A percentile compares a stretch with the other conserved stretches of the same genome.
Conservation (phyloP, 2,113 vertebrate genomes). For the Artemisiospiza belli region DNA sequence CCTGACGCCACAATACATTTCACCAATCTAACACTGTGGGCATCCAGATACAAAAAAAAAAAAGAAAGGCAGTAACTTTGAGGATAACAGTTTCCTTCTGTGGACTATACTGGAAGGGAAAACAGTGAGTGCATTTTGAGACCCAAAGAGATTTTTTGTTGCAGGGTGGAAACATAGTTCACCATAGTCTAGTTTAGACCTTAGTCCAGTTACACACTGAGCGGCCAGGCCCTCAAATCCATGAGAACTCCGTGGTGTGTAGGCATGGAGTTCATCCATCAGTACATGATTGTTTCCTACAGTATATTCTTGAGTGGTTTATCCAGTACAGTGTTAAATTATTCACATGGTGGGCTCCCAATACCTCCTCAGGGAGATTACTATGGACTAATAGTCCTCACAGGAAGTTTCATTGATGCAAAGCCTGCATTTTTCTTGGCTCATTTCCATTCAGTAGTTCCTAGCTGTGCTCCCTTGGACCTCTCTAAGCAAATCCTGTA, state of each 20-base stretch:
- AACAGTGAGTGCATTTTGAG: not conserved
- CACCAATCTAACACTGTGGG: not conserved
- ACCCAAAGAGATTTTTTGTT: not conserved
- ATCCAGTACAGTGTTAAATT: conserved; percentile 22
- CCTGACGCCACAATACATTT: not conserved
- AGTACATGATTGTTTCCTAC: not conserved
- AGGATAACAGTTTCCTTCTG: not conserved
- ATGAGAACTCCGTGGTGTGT: not conserved
- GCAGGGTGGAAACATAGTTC: not conserved
- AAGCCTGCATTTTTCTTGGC: not conserved
- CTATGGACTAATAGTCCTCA: not conserved
- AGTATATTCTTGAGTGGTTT: not conserved
- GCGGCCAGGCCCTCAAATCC: not conserved
- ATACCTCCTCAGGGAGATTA: not conserved
- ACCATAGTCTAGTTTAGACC: not conserved
- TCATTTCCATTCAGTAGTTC: not conserved
- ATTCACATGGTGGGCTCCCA: conserved; percentile 3
- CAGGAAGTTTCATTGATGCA: conserved; percentile 5
- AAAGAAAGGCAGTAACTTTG: not conserved
- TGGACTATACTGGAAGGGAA: not conserved
- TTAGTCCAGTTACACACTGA: too few relatives aligned
- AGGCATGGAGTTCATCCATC: not conserved
- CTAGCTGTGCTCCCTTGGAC: not conserved
- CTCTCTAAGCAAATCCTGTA: not conserved
- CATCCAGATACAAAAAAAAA: not conserved